phyloP scores from a whole-genome alignment of 2,888 invertebrate species.

The Cephus sareptanus region DNA sequence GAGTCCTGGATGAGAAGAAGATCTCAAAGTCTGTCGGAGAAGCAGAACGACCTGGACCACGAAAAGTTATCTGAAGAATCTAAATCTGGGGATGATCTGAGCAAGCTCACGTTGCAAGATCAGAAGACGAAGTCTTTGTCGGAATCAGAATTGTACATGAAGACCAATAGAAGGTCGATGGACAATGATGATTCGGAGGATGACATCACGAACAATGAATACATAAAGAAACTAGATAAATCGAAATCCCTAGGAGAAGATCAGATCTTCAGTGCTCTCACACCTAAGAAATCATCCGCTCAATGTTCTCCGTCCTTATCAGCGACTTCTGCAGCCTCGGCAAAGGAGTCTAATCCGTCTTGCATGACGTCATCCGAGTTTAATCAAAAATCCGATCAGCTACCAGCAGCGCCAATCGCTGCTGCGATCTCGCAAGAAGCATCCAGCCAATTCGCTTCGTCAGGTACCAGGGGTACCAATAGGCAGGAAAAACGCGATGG shows the following conservation, averaged over 20 bases:
- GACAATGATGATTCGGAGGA: not conserved
- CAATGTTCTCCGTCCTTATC: not conserved
- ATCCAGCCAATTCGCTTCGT: not conserved
- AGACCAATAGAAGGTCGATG: not conserved
- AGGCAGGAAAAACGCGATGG: not conserved
- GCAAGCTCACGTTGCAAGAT: not conserved
- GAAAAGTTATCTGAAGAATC: not conserved
- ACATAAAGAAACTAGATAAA: constrained; percentile 16
- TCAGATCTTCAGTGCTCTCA: not conserved
- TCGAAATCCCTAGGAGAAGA: constrained; percentile 8
- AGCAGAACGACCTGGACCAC: not conserved
- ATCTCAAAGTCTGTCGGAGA: not conserved
- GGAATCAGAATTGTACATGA: not conserved
- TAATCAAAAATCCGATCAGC: not conserved
- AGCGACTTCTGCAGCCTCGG: not conserved
- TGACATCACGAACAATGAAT: not conserved
- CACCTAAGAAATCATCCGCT: not conserved
- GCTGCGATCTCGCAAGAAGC: not conserved
- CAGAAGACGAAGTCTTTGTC: not conserved
- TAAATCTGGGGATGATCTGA: not conserved
- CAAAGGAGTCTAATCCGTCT: not conserved
- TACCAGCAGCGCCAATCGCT: not conserved
- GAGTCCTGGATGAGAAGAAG: not conserved
- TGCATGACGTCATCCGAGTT: not conserved
- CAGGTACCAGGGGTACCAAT: not conserved